A percentile compares a stretch with the other conserved stretches of the same genome.
Evolutionary conservation across 2,113 vertebrate species (phyloP).

Genomic region (Chaetops frenatus): DNA sequence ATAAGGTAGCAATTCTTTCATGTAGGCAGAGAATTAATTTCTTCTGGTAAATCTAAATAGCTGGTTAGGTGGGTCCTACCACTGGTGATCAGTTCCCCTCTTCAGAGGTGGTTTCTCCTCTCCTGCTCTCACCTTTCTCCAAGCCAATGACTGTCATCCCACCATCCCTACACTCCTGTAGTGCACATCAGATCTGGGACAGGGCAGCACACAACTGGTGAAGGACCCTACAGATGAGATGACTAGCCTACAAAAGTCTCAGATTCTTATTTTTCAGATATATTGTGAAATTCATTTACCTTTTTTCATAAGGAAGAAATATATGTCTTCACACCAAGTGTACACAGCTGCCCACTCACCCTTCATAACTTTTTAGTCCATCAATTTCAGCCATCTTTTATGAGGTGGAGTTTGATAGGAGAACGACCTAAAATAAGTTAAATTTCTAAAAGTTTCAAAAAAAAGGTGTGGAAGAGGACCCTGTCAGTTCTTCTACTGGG

Average conservation of each 20-base stretch:
- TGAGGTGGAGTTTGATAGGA: neutral
- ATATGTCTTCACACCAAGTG: neutral
- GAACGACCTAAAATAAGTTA: neutral
- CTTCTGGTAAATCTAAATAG: neutral
- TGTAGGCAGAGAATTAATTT: neutral
- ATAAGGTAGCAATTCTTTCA: neutral
- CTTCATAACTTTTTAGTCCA: neutral
- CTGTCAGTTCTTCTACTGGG: neutral
- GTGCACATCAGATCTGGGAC: accelerated
- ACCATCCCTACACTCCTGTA: neutral
- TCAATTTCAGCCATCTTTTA: neutral
- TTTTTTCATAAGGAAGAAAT: neutral
- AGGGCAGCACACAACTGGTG: neutral
- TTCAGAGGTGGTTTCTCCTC: neutral
- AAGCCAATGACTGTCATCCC: neutral
- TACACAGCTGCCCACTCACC: accelerated
- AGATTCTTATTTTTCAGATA: neutral
- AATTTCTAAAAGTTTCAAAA: neutral
- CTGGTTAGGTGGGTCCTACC: neutral
- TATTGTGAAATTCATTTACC: neutral
- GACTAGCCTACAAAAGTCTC: neutral
- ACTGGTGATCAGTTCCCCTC: neutral
- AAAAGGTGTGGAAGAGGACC: neutral
- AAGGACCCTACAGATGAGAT: neutral
- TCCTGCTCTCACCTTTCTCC: neutral